A percentile compares a stretch with the other conserved stretches of the same genome.
phyloP scores from a whole-genome alignment of 2,113 vertebrate genomes.

The Spilogale gracilis region DNA sequence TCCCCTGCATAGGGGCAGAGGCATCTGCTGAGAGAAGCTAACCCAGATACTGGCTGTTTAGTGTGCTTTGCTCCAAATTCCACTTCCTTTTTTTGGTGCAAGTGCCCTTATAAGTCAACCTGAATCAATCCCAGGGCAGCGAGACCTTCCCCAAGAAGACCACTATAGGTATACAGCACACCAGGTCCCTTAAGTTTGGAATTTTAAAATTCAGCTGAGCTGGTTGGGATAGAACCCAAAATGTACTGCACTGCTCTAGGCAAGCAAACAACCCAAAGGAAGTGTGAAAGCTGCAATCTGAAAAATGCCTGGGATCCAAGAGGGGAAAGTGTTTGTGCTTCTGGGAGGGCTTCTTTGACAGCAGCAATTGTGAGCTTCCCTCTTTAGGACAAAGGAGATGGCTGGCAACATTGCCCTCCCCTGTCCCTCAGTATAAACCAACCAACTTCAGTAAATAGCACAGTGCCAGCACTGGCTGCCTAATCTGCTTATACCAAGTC shows the following conservation, averaged over 20 bases:
- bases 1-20: background rate
- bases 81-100: background rate
- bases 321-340: background rate
- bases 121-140: background rate
- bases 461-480: background rate
- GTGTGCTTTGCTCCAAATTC: background rate
- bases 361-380: background rate
- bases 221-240: background rate
- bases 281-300: background rate
- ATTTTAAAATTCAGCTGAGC: background rate
- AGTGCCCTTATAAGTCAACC: background rate
- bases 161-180: background rate
- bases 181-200: background rate
- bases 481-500: background rate
- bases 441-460: background rate
- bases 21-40: background rate
- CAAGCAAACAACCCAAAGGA: background rate
- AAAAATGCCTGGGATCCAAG: background rate
- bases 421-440: background rate
- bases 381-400: background rate
- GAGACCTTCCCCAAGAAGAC: background rate
- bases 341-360: background rate
- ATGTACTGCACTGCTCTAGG: background rate
- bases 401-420: background rate
- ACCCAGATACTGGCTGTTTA: background rate